Evolutionary conservation across 2,888 invertebrate species (phyloP).

Genomic region (Acanthosepion esculentum): DNA sequence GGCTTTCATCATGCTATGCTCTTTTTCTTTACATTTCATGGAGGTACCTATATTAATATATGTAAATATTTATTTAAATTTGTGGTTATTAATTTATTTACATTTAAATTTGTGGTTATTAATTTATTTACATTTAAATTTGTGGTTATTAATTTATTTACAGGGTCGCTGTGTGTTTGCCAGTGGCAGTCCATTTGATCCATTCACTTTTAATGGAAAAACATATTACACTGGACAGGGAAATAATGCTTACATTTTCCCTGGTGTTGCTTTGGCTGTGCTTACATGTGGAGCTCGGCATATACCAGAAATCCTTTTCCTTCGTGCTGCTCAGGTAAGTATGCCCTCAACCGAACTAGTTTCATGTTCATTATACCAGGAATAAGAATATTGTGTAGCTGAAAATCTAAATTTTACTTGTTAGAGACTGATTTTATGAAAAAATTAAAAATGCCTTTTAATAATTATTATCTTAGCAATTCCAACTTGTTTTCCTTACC

Average conservation of each 20-base stretch:
- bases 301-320: constrained; percentile 93
- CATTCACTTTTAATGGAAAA: constrained; percentile 86
- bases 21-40: too few relatives aligned
- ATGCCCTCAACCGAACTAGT: background rate
- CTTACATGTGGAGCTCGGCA: constrained; percentile 93
- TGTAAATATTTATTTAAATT: too few relatives aligned
- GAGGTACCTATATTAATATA: too few relatives aligned
- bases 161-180: constrained; percentile 97
- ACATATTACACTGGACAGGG: constrained; percentile 94
- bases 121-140: too few relatives aligned
- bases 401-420: background rate
- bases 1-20: too few relatives aligned
- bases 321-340: constrained; percentile 90
- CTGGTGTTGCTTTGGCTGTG: constrained; percentile 93
- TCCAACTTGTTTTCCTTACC: too few relatives aligned
- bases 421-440: background rate
- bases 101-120: too few relatives aligned
- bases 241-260: constrained; percentile 78
- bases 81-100: too few relatives aligned
- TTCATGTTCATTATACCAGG: background rate
- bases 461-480: background rate
- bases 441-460: background rate
- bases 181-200: constrained; percentile 95
- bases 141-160: constrained; percentile 41
- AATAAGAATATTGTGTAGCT: background rate